Evolutionary conservation across 30 jellyfish, hydroid and myxozoan species (phyloP), one percentile per base, ranked within the genome.

Genomic region (Hydractinia echinata): DNA sequence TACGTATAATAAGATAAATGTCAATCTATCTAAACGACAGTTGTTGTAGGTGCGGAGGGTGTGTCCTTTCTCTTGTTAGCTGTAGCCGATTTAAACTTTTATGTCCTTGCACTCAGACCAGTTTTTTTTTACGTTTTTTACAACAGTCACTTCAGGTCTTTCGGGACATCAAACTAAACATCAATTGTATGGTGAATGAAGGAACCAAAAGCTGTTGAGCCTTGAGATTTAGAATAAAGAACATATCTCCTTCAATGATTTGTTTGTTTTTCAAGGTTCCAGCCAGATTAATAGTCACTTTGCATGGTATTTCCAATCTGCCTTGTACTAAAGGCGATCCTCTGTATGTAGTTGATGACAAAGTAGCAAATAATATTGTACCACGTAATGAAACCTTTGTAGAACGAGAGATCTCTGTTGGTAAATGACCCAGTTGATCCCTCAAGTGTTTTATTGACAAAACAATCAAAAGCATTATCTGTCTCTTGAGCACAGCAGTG

Each of bases 321-420:
- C 74, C 18, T 64, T 64, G 74, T 13, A 64, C 74, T 64, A 64
- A 64, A 64, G 18, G 74, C 16, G 74, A 64, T 64, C 74, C 39
- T 64, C 6, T 64, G 69, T 64, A 64, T 64, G 74, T 64, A 6
- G 74, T 64, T 64, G 74, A 64, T 64, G 74, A 64, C 16, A 64
- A 64, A 64, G 74, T 64, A 6, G 74, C 74, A 6, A 6, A 6
- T 6, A 64, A 7, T 64, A 64, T 6, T 13, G 74, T 6, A 13
- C 74, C 74, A 64, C 74, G 74, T 64, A 64, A 64, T 64, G 1
- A 64, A 64, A 64, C 3, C 74, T 64, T 64, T 64, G 74, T 64
- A 0, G 74, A 51, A 13, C 6, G 74, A 64, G 74, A 64, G 6
- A 64, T 64, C 16, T 64, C 4, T 51, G 4, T 64, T 6, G 74